Percentiles rank a stretch among this genome's conserved stretches.
Evolutionary conservation across 2,888 invertebrate genomes (phyloP).

Genomic region (Agrotis clavis): DNA sequence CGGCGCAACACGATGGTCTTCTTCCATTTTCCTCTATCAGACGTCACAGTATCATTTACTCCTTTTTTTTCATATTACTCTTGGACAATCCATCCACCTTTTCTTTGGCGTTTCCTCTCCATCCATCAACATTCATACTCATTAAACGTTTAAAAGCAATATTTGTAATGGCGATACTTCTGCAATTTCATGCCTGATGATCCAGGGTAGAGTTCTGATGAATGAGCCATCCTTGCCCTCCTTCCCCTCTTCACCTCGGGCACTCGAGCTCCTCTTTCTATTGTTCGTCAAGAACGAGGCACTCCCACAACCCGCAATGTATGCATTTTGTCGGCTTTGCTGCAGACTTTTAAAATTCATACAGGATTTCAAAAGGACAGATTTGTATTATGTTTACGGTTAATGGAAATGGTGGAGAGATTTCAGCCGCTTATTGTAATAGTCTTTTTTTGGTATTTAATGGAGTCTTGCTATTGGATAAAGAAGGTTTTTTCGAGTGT

Average conservation of each 20-base stretch:
- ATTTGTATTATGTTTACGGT: constrained; percentile 37
- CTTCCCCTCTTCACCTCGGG: constrained; percentile 58
- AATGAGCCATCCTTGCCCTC: constrained; percentile 55
- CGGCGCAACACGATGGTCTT: no score
- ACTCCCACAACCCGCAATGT: constrained; percentile 58
- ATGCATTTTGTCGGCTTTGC: constrained; percentile 61
- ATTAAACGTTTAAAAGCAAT: no score
- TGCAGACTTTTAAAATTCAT: constrained; percentile 69
- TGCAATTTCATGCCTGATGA: constrained; percentile 10
- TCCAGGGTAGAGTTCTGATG: constrained; percentile 47
- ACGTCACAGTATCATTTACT: no score
- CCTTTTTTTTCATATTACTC: no score
- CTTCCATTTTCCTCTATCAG: no score
- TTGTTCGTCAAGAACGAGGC: constrained; percentile 75
- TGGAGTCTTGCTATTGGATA: not conserved
- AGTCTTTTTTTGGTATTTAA: not conserved
- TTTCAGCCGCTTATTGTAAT: not conserved
- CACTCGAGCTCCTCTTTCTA: constrained; percentile 75
- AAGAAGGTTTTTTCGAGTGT: not conserved
- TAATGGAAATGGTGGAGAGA: constrained; percentile 14
- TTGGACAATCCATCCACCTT: no score
- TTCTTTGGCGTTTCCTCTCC: no score
- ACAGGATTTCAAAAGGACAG: constrained; percentile 60
- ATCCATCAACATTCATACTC: no score
- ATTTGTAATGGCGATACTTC: constrained; percentile 18